A percentile compares a stretch with the other conserved stretches of the same genome.
phyloP scores from a whole-genome alignment of 1,140 invertebrate genomes.

The Lordiphosa stackelbergi region DNA sequence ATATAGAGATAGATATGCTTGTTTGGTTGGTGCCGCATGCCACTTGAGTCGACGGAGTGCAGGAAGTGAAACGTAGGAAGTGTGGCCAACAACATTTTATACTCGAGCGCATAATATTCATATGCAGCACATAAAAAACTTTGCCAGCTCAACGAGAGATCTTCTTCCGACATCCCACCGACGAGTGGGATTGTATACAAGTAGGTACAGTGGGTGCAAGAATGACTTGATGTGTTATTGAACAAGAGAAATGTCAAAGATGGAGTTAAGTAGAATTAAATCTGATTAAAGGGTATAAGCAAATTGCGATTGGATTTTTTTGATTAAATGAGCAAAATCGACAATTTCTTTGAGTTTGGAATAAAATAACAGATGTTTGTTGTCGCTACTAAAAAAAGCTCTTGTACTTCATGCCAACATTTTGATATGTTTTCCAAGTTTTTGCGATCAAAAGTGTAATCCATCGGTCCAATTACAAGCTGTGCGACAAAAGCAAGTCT shows the following conservation, averaged over 20 bases:
- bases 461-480: too few relatives aligned
- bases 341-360: too few relatives aligned
- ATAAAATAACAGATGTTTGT: too few relatives aligned
- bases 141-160: constrained; percentile 73
- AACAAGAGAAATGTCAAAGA: background rate
- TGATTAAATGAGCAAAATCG: too few relatives aligned
- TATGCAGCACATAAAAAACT: constrained; percentile 74
- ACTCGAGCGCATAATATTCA: constrained; percentile 75
- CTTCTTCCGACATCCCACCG: constrained; percentile 46
- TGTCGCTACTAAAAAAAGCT: too few relatives aligned
- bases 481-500: too few relatives aligned
- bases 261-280: too few relatives aligned
- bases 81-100: constrained; percentile 75
- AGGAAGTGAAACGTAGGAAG: constrained; percentile 74
- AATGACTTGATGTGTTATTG: background rate
- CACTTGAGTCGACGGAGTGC: constrained; percentile 47
- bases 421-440: too few relatives aligned
- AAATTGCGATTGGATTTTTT: too few relatives aligned
- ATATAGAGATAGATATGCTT: constrained; percentile 33
- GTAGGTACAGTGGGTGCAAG: constrained; percentile 23
- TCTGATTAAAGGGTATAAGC: background rate
- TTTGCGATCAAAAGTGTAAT: too few relatives aligned
- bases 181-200: background rate
- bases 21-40: constrained; percentile 36
- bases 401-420: too few relatives aligned